Base-by-base conservation (phyloP, 2,888 invertebrate species). In the Dermolepida albohirtum region DNA sequence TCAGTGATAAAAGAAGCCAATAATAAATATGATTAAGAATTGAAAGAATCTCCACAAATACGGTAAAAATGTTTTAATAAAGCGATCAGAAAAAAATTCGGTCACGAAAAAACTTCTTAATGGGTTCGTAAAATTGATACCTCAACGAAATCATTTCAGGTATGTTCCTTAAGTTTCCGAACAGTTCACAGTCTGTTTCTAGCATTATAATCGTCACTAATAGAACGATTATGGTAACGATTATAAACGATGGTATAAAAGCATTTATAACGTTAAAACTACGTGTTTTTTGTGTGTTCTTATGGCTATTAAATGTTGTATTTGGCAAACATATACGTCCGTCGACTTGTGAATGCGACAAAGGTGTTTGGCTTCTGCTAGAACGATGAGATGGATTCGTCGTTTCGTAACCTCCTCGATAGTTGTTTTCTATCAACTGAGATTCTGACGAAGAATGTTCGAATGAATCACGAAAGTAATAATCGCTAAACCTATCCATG, bases 381-480 rank as follows among this genome's bases (percentile, higher is more conserved):
- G 85, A 85, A 51, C 85, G 81, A 73, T 84, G 84, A 7, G 85
- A 84, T 71, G 82, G 82, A 75, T 84, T 81, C 49, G 79, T 80
- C 43, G 79, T 79, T 17, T 82, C 82, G 71, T 80, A 81, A 73
- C 79, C 79, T 14, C 34, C 34, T 69, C 82, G 75, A 76, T 80
- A 82, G 74, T 82, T 82, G 74, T 78, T 78, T 74, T 87, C 85
- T 78, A 89, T 77, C 74, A 89, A 84, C 75, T 90, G 91, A 66
- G 92, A 92, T 82, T 93, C 92, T 11, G 92, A 91, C 27, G 93
- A 92, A 51, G 93, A 93, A 80, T 92, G 92, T 79, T 93, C 90
- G 77, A 90, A 88, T 75, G 91, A 92, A 83, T 92, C 92, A 40
- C 92, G 89, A 78, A 90, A 89, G 81, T 89, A 89, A 82, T 91